These are phyloP conservation scores for Linhomoeus sp. DNA, from an alignment of 2,888 invertebrate genomes.

Conservation along the genomic window DNA sequence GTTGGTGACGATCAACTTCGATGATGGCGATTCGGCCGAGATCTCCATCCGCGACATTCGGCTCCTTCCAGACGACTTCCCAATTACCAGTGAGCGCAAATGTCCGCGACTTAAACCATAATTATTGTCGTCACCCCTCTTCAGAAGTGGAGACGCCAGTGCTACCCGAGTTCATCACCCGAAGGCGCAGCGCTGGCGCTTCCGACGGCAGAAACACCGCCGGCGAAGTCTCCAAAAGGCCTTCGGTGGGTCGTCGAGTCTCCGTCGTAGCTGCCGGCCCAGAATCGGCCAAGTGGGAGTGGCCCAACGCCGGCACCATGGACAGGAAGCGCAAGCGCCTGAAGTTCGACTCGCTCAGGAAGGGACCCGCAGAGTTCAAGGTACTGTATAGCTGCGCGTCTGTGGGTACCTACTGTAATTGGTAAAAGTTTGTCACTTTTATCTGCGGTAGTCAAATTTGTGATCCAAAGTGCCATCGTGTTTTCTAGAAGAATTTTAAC, in stretches of 20 bases:
- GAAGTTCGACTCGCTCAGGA: not conserved
- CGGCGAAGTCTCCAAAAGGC: no score
- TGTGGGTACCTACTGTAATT: no score
- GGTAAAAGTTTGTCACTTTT: no score
- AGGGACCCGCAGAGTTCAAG: not conserved
- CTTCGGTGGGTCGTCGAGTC: no score
- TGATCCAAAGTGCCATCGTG: no score
- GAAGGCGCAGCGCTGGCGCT: not conserved
- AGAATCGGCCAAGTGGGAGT: not conserved
- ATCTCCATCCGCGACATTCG: constrained; percentile 74
- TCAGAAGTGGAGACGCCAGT: not conserved
- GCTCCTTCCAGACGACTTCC: constrained; percentile 67
- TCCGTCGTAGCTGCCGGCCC: no score
- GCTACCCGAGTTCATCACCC: not conserved
- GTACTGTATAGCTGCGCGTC: no score
- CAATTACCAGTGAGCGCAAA: constrained; percentile 54
- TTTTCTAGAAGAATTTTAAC: no score
- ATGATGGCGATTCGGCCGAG: constrained; percentile 78
- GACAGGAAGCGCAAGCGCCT: not conserved
- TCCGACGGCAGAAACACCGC: no score
- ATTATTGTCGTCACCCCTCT: no score
- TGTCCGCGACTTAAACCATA: not conserved
- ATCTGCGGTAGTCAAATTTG: no score
- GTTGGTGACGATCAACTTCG: constrained; percentile 63
- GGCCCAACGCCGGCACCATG: not conserved